These are phyloP conservation scores for Cinclus cinclus DNA, from an alignment of 2,113 vertebrate species.

Conservation along the genomic window DNA sequence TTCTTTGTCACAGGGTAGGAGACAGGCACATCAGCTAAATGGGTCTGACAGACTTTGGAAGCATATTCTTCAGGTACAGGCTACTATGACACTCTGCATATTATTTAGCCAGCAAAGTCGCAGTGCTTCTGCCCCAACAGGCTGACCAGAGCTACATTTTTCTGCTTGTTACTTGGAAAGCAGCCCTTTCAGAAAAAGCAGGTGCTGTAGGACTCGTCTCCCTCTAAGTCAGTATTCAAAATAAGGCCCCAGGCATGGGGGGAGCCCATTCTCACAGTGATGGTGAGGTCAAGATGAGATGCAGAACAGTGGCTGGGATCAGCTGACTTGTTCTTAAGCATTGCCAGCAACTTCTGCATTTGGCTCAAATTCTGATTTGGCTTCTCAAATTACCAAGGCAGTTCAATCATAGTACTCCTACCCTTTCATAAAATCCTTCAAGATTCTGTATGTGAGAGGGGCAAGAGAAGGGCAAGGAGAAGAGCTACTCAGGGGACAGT, in stretches of 20 bases:
- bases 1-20: not conserved
- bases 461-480: not conserved
- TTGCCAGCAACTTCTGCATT: not conserved
- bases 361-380: not conserved
- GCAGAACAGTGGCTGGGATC: not conserved
- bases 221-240: not conserved
- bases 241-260: not conserved
- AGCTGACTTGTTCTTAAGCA: not conserved
- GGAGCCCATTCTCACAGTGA: accelerated
- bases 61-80: not conserved
- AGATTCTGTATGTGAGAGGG: not conserved
- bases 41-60: not conserved
- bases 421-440: not conserved
- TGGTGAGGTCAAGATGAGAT: not conserved
- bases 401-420: not conserved
- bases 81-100: not conserved
- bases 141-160: not conserved
- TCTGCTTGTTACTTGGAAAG: not conserved
- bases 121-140: not conserved
- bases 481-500: not conserved
- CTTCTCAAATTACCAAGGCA: not conserved
- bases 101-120: not conserved
- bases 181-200: not conserved
- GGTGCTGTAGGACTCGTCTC: not conserved
- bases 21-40: not conserved